Evolutionary conservation across 2,113 vertebrate species (phyloP).

Genomic region (Neofelis nebulosa): DNA sequence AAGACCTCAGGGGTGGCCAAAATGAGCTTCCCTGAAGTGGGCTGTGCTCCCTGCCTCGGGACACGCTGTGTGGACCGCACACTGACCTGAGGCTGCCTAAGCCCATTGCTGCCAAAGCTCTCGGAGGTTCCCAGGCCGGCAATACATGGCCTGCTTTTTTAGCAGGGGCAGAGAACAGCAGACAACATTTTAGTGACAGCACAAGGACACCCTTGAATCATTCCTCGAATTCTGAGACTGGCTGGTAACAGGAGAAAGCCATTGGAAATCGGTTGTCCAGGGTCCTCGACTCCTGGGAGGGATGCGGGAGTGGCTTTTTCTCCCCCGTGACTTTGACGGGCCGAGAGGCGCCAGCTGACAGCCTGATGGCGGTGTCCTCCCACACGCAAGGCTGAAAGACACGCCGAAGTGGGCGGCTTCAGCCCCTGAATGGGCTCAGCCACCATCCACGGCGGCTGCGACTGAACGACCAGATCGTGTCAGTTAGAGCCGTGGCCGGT

Average conservation of each 20-base stretch:
- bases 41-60: background rate
- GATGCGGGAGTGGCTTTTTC: background rate
- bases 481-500: background rate
- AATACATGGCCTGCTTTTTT: background rate
- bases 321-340: background rate
- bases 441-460: fast-evolving
- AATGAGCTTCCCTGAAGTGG: fast-evolving
- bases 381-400: background rate
- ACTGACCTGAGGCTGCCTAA: background rate
- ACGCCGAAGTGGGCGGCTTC: background rate
- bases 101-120: fast-evolving
- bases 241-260: background rate
- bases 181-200: background rate
- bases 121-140: fast-evolving
- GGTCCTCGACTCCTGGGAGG: background rate
- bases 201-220: background rate
- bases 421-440: background rate
- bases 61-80: fast-evolving
- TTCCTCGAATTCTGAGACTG: background rate
- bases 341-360: background rate
- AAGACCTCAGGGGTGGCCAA: background rate
- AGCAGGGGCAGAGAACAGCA: background rate
- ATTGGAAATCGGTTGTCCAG: background rate
- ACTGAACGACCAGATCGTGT: background rate
- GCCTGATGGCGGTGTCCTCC: background rate